These are phyloP conservation scores for Sarcophaga variegata DNA, from an alignment of 2,888 invertebrate genomes.

Conservation along the genomic window DNA sequence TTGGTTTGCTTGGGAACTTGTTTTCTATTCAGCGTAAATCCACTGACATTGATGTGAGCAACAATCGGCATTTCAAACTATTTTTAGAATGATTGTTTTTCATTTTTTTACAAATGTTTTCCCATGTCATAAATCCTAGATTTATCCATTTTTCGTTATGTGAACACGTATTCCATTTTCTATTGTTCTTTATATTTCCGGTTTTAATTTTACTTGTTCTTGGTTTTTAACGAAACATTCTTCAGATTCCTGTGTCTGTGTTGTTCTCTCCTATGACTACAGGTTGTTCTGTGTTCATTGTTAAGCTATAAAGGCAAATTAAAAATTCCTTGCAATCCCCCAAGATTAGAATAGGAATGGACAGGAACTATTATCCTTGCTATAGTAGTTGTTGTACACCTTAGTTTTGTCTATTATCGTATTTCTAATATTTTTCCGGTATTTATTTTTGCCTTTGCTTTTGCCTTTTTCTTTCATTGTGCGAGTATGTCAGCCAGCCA, in stretches of 20 bases:
- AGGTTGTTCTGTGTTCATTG: not conserved
- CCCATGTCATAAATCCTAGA: too few species aligned
- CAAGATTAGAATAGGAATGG: constrained; percentile 4
- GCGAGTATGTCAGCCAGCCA: constrained; percentile 2
- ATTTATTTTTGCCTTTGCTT: not conserved
- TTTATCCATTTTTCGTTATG: too few species aligned
- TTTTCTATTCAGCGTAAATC: too few species aligned
- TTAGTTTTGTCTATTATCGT: constrained; percentile 2
- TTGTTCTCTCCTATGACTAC: not conserved
- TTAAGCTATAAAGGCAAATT: not conserved
- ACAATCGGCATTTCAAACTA: too few species aligned
- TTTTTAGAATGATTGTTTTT: too few species aligned
- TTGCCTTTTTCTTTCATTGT: not conserved
- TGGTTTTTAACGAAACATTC: too few species aligned
- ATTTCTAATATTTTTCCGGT: constrained; percentile 23
- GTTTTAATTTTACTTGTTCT: too few species aligned
- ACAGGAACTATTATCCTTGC: not conserved
- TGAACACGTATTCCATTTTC: too few species aligned
- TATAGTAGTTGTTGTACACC: not conserved
- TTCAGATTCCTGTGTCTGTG: not conserved
- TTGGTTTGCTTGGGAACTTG: too few species aligned
- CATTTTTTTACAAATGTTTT: too few species aligned
- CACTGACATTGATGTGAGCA: too few species aligned
- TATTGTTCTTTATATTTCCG: too few species aligned
- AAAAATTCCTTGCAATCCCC: constrained; percentile 4